phyloP scores from a whole-genome alignment of 1,140 invertebrate genomes.

The Hyles euphorbiae region DNA sequence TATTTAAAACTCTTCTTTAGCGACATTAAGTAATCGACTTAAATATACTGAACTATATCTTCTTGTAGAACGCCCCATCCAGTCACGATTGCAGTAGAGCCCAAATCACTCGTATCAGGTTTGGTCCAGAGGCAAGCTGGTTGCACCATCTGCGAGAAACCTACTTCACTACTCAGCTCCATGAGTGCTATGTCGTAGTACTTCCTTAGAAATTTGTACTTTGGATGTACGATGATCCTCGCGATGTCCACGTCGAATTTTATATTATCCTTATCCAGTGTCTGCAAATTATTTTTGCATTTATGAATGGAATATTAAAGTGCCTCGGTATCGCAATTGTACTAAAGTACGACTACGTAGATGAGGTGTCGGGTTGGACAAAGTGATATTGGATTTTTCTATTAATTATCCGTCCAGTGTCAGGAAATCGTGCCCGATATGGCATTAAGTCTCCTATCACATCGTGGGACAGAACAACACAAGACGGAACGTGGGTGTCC shows the following conservation, averaged over 20 bases:
- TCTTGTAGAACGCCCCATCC: conserved; percentile 43
- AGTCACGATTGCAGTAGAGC: conserved; percentile 26
- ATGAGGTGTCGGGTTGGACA: too few relatives aligned
- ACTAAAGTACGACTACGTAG: too few relatives aligned
- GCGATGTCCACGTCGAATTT: conserved; percentile 36
- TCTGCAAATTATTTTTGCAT: neutral
- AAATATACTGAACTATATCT: conserved; percentile 16
- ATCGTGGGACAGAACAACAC: too few relatives aligned
- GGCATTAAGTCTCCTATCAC: too few relatives aligned
- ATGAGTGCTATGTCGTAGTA: conserved; percentile 73
- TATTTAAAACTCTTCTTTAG: too few relatives aligned
- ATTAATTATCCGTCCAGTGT: too few relatives aligned
- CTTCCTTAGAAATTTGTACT: conserved; percentile 55
- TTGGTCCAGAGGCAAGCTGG: conserved; percentile 44
- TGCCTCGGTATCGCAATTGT: too few relatives aligned
- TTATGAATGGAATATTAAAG: too few relatives aligned
- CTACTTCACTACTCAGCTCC: conserved; percentile 28
- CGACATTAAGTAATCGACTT: too few relatives aligned
- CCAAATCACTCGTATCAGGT: conserved; percentile 19
- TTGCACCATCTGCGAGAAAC: conserved; percentile 27
- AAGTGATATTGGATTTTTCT: too few relatives aligned
- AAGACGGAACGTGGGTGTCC: too few relatives aligned
- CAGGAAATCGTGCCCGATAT: too few relatives aligned
- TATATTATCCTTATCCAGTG: neutral
- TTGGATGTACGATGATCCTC: conserved; percentile 65